These are phyloP conservation scores for Scaptomyza flava DNA, from an alignment of 2,888 invertebrate species.

Conservation along the genomic window DNA sequence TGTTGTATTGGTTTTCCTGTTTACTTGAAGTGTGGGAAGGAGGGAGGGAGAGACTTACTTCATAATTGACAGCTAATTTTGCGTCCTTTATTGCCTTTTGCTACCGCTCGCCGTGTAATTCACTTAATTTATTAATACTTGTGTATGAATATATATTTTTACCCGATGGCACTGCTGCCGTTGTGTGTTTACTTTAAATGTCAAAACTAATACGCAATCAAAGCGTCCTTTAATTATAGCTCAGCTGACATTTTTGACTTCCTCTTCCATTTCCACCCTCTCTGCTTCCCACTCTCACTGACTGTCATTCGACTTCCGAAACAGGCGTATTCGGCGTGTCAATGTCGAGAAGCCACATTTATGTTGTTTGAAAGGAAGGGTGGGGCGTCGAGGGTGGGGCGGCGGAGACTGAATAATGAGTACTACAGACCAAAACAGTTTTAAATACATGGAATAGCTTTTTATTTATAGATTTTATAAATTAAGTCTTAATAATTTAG, in stretches of 20 bases:
- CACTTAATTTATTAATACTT: conserved; percentile 69
- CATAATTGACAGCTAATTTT: conserved; percentile 79
- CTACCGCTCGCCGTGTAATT: conserved; percentile 49
- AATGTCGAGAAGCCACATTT: neutral
- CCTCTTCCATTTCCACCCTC: neutral
- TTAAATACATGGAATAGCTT: neutral
- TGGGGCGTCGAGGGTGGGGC: too few relatives aligned
- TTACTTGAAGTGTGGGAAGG: neutral
- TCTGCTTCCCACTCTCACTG: neutral
- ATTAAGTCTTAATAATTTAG: too few relatives aligned
- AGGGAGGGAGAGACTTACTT: conserved; percentile 46
- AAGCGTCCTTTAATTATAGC: conserved; percentile 46
- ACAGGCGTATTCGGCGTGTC: conserved; percentile 3
- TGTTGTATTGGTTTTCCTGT: neutral
- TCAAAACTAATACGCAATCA: conserved; percentile 50
- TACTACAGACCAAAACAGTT: too few relatives aligned
- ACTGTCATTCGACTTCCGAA: neutral
- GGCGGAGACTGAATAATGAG: too few relatives aligned
- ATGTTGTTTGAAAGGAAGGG: too few relatives aligned
- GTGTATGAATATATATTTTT: conserved; percentile 39
- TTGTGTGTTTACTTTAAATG: conserved; percentile 37
- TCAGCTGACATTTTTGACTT: neutral
- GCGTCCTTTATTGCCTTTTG: conserved; percentile 61
- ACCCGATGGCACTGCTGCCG: neutral
- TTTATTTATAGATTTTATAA: too few relatives aligned